A percentile compares a stretch with the other conserved stretches of the same genome.
These are phyloP conservation scores for Willisornis vidua DNA, from an alignment of 2,113 vertebrate species.

Conservation along the genomic window DNA sequence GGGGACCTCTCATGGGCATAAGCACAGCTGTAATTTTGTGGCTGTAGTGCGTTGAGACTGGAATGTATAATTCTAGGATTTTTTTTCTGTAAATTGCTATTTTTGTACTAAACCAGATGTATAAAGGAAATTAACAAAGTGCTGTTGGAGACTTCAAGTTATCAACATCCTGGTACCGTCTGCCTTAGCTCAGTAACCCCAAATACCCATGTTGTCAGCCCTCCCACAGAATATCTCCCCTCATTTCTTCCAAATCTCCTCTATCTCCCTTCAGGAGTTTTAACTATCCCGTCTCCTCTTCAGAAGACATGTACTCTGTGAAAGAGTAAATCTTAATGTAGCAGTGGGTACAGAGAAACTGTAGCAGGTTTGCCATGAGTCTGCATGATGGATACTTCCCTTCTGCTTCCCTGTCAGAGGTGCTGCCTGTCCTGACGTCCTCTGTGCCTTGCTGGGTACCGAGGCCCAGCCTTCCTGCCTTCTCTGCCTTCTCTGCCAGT, in stretches of 20 bases:
- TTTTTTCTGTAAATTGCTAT: not conserved
- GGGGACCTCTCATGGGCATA: not conserved
- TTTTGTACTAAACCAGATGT: not conserved
- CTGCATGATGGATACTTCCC: not conserved
- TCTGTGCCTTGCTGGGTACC: not conserved
- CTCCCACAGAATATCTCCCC: accelerated
- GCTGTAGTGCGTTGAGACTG: not conserved
- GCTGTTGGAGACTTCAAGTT: not conserved
- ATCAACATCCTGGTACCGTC: not conserved
- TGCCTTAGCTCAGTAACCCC: not conserved
- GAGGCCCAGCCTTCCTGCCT: not conserved
- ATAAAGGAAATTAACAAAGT: not conserved
- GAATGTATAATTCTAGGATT: constrained; percentile 13
- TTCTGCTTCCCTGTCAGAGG: not conserved
- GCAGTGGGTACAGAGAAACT: not conserved
- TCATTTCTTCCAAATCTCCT: not conserved
- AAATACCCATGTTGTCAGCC: not conserved
- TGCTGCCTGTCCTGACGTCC: not conserved
- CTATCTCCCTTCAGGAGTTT: not conserved
- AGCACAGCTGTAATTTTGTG: constrained; percentile 40
- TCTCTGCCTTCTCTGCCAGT: not conserved
- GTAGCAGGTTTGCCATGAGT: accelerated
- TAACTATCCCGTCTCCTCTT: not conserved
- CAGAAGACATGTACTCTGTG: not conserved
- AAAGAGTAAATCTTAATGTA: not conserved